Evolutionary conservation across 1,140 invertebrate species (phyloP), one percentile per base, ranked within the genome.

Genomic region (Phortica variegata): DNA sequence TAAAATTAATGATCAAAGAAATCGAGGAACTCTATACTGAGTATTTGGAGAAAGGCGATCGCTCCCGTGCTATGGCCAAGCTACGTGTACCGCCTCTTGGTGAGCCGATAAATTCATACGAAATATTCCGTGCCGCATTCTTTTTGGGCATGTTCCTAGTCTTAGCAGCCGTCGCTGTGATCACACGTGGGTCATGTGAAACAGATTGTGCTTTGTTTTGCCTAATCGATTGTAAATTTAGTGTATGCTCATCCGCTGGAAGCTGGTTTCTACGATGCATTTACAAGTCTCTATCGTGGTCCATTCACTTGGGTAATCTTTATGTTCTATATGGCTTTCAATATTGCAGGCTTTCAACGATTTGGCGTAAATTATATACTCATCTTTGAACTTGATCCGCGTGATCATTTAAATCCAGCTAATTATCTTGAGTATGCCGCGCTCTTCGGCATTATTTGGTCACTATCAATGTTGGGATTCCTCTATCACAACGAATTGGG

Each of bases 361-460:
- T 83, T 84, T 6, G 88, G 88, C 23, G 87, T 90, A 13, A 90
- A 90, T 73, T 88, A 90, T 72, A 85, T 90, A 3, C 80, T 90
- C 0, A 90, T 90, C 46, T 90, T 90, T 58, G 88, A 90, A 73
- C 79, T 90, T 12, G 85, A 90, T 73, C 87, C 88, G 1, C 69
- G 87, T 26, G 82, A 87, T 58, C 87, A 90, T 77, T 62, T 79
- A 42, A 68, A 84, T 9, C 85, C 87, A 60, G 85, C 87, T 23
- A 81, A 87, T 48, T 69, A 90, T 2, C 80, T 90, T 71, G 86
- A 89, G 78, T 79, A 89, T 33, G 84, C 86, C 10, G 77, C 83
- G n/a, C 82, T 85, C 46, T 80, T 89, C 56, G 83, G 84, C 18
- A 83, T 88, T 7, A 61, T 88, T 18, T 89, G 87, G 87, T 78